Conservation (phyloP, 2,888 invertebrate genomes). For the Hydriomena furcata region DNA sequence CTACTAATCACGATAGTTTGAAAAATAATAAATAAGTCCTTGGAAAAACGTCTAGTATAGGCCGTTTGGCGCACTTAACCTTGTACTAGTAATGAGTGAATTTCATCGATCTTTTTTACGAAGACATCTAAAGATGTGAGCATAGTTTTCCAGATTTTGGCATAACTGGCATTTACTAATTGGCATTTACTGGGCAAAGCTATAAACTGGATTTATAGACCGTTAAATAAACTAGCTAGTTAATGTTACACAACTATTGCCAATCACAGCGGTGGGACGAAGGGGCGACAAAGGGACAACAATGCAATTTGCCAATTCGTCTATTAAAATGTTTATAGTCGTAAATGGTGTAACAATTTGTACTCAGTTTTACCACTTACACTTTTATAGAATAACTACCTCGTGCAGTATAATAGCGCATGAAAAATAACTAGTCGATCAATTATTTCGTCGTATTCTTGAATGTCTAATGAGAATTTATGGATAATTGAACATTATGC, state of each 20-base stretch:
- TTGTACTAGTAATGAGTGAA: background rate
- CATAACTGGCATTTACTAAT: slow-evolving; percentile 21
- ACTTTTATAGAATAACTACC: too few relatives aligned
- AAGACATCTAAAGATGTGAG: too few relatives aligned
- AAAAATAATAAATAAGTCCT: background rate
- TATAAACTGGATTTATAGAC: slow-evolving; percentile 41
- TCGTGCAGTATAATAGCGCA: too few relatives aligned
- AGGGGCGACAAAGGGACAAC: background rate
- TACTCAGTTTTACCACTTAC: too few relatives aligned
- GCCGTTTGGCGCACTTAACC: background rate
- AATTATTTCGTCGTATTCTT: too few relatives aligned
- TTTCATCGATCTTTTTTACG: background rate
- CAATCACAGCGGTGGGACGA: slow-evolving; percentile 12
- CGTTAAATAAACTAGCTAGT: slow-evolving; percentile 31
- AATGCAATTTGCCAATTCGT: background rate
- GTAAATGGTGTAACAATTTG: background rate
- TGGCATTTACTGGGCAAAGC: slow-evolving; percentile 22
- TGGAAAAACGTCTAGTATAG: background rate
- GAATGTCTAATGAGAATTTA: too few relatives aligned
- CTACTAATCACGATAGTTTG: too few relatives aligned
- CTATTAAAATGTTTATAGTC: background rate
- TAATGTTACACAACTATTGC: slow-evolving; percentile 20
- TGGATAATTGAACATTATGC: too few relatives aligned
- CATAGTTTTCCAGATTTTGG: background rate
- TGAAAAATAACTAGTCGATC: too few relatives aligned